phyloP scores from a whole-genome alignment of 2,113 vertebrate species.

The Alaudala cheleensis region DNA sequence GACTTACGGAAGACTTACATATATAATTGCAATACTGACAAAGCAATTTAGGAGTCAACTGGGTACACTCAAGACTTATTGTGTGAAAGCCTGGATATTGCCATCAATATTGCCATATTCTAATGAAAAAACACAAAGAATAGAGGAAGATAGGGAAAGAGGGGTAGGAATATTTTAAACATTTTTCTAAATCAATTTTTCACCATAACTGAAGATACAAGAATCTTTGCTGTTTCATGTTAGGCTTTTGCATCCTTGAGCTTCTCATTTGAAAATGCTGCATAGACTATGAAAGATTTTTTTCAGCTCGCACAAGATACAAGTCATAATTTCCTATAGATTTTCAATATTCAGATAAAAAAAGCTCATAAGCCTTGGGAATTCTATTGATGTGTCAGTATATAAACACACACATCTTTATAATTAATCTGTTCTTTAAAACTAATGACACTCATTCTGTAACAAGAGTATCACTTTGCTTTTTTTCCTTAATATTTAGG shows the following conservation, averaged over 20 bases:
- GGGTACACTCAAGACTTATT: constrained; percentile 33
- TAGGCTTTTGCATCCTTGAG: constrained; percentile 1
- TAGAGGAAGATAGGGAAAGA: constrained; percentile 70
- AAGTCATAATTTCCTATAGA: background rate
- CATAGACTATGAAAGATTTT: background rate
- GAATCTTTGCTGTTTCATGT: constrained; percentile 74
- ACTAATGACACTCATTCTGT: background rate
- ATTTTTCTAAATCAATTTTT: constrained; percentile 16
- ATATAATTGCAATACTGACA: constrained; percentile 50
- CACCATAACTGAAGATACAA: constrained; percentile 76
- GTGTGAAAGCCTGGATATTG: constrained; percentile 79
- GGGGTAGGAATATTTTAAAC: constrained; percentile 49
- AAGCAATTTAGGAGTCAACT: constrained; percentile 14
- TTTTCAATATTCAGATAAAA: constrained; percentile 36
- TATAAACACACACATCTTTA: background rate
- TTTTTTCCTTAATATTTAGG: constrained; percentile 26
- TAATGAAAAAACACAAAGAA: constrained; percentile 75
- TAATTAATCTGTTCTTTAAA: constrained; percentile 39
- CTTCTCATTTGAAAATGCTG: background rate
- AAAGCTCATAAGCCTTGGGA: constrained; percentile 18
- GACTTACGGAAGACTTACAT: constrained; percentile 23
- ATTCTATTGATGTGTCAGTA: background rate
- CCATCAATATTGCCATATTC: constrained; percentile 80
- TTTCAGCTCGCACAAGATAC: background rate
- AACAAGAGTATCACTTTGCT: background rate